Evolutionary conservation across 2,888 invertebrate genomes (phyloP).

Genomic region (Cancer borealis): DNA sequence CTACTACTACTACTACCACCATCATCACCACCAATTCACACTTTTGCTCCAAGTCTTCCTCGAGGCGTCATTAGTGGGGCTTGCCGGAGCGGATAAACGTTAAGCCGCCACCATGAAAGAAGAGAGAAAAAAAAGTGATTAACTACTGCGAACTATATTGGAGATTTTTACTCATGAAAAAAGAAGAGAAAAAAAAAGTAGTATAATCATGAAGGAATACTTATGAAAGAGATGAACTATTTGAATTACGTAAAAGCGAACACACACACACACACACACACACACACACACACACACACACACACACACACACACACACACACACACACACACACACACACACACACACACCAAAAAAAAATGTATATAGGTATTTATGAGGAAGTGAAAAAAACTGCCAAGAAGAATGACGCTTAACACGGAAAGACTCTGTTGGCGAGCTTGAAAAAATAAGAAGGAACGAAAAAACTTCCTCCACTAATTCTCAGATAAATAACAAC

Average conservation of each 20-base stretch:
- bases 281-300: too few relatives aligned
- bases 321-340: too few relatives aligned
- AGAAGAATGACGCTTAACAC: neutral
- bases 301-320: too few relatives aligned
- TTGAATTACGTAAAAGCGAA: too few relatives aligned
- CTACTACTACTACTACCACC: neutral
- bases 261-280: too few relatives aligned
- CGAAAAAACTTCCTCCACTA: neutral
- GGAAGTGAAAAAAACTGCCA: neutral
- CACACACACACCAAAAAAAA: neutral
- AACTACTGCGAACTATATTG: neutral
- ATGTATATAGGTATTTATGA: neutral
- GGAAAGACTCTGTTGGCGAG: too few relatives aligned
- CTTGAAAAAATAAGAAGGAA: neutral
- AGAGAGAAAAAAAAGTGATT: neutral
- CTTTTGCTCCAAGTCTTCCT: neutral
- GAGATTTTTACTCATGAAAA: neutral
- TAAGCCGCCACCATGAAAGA: neutral
- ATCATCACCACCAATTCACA: neutral
- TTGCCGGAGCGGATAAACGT: neutral
- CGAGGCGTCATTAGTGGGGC: neutral
- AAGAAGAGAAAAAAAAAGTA: neutral
- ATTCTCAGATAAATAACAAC: neutral
- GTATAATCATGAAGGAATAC: neutral
- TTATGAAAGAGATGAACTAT: too few relatives aligned